phyloP scores from a whole-genome alignment of 2,113 vertebrate species.

The Terrapene triunguis region DNA sequence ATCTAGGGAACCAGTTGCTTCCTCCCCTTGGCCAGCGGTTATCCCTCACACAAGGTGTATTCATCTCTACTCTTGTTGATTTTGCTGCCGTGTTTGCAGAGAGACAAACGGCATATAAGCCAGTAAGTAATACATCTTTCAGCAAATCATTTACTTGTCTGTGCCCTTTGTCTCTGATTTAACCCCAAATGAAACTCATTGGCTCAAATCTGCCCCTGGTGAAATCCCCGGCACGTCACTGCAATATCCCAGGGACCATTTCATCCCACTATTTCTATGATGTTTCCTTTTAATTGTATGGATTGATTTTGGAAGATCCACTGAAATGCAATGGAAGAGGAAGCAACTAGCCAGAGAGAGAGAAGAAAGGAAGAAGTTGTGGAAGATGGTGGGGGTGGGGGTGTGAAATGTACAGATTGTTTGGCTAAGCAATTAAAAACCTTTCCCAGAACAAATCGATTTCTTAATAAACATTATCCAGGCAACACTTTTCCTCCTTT shows the following conservation, averaged over 20 bases:
- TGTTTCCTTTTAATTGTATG: conserved; percentile 38
- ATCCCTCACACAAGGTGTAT: not conserved
- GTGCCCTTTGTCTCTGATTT: conserved; percentile 55
- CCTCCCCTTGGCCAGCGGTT: not conserved
- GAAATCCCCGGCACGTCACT: not conserved
- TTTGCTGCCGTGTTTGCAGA: not conserved
- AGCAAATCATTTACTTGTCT: not conserved
- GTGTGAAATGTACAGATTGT: not conserved
- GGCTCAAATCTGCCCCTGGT: not conserved
- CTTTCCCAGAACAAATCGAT: conserved; percentile 13
- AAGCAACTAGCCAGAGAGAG: not conserved
- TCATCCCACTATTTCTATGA: conserved; percentile 7
- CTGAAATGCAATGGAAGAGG: not conserved
- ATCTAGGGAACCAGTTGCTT: not conserved
- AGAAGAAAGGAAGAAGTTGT: not conserved
- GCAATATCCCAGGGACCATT: not conserved
- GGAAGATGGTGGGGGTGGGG: not conserved
- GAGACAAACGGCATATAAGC: conserved; percentile 44
- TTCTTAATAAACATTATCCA: not conserved
- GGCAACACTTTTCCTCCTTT: not conserved
- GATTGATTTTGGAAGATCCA: not conserved
- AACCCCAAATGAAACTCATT: conserved; percentile 44
- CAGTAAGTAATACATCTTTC: not conserved
- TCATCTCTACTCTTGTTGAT: conserved; percentile 36
- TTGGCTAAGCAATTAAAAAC: not conserved